Evolutionary conservation across 2,113 vertebrate genomes (phyloP).

Genomic region (Holacanthus passer): DNA sequence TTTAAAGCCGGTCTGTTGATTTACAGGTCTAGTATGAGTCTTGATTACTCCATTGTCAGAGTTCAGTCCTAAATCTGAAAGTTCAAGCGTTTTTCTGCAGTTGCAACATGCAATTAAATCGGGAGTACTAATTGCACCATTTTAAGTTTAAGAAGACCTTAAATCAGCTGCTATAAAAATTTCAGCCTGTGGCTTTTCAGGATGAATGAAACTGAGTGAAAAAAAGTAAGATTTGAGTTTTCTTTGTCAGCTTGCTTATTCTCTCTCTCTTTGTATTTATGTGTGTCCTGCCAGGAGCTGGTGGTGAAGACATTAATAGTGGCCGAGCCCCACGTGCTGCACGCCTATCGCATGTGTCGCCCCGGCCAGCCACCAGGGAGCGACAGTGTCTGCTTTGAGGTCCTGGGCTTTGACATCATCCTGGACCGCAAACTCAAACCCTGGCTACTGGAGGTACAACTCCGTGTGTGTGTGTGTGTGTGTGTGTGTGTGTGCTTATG

Average conservation of each 20-base stretch:
- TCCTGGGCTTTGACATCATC: constrained; percentile 97
- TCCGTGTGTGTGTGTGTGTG: neutral
- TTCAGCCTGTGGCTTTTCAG: neutral
- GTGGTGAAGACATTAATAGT: constrained; percentile 98
- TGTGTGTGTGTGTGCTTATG: too few species aligned
- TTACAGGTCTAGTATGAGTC: neutral
- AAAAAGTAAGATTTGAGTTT: constrained; percentile 7
- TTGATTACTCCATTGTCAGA: constrained; percentile 26
- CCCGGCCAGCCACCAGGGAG: constrained; percentile 96
- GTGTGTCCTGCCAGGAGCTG: constrained; percentile 87
- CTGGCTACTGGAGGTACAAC: constrained; percentile 96
- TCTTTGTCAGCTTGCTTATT: constrained; percentile 26
- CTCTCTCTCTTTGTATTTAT: constrained; percentile 38
- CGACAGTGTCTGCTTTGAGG: constrained; percentile 98
- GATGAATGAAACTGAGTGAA: neutral
- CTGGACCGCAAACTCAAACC: constrained; percentile 98
- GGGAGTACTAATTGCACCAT: constrained; percentile 17
- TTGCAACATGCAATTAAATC: constrained; percentile 18
- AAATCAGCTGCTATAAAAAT: constrained; percentile 27
- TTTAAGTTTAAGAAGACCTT: constrained; percentile 24
- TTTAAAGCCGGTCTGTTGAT: neutral
- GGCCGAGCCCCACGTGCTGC: constrained; percentile 95
- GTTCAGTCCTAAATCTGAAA: constrained; percentile 21
- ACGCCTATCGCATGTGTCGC: constrained; percentile 98
- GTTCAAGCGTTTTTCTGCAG: constrained; percentile 12